These are phyloP conservation scores for Mythimna ferrago DNA, from an alignment of 2,888 invertebrate species.

Conservation along the genomic window DNA sequence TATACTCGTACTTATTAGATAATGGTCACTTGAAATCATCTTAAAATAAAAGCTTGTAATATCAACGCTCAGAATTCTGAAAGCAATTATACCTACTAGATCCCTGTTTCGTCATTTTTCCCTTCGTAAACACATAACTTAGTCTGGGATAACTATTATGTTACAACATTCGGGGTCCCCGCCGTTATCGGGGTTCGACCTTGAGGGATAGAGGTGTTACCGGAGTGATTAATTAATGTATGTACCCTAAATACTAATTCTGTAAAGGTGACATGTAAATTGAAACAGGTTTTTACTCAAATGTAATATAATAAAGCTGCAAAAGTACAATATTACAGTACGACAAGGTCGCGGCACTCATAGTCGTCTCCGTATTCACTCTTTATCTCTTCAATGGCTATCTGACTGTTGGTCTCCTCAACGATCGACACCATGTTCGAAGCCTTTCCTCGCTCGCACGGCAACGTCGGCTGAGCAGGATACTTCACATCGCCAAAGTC, in stretches of 20 bases:
- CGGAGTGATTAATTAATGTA: slow-evolving; percentile 22
- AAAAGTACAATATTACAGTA: slow-evolving; percentile 60
- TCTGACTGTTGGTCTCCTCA: slow-evolving; percentile 83
- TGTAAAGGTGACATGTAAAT: slow-evolving; percentile 16
- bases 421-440: slow-evolving; percentile 73
- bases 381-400: slow-evolving; percentile 78
- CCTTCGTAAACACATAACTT: slow-evolving; percentile 2
- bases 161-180: slow-evolving; percentile 17
- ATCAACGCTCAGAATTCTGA: too few species aligned
- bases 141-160: slow-evolving; percentile 5
- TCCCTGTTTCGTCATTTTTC: not conserved
- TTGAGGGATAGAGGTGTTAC: slow-evolving; percentile 20
- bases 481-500: slow-evolving; percentile 68
- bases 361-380: slow-evolving; percentile 69
- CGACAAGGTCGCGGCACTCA: slow-evolving; percentile 63
- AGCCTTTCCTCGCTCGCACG: slow-evolving; percentile 57
- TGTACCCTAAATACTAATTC: slow-evolving; percentile 3
- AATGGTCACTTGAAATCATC: too few species aligned
- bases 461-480: slow-evolving; percentile 35
- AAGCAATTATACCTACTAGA: not conserved
- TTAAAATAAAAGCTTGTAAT: too few species aligned
- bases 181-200: slow-evolving; percentile 7
- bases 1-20: too few species aligned
- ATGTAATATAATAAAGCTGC: slow-evolving; percentile 43
- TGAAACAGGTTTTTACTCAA: slow-evolving; percentile 30